Evolutionary conservation across 2,888 invertebrate species (phyloP).

Genomic region (Brachypalpus laphriformis): DNA sequence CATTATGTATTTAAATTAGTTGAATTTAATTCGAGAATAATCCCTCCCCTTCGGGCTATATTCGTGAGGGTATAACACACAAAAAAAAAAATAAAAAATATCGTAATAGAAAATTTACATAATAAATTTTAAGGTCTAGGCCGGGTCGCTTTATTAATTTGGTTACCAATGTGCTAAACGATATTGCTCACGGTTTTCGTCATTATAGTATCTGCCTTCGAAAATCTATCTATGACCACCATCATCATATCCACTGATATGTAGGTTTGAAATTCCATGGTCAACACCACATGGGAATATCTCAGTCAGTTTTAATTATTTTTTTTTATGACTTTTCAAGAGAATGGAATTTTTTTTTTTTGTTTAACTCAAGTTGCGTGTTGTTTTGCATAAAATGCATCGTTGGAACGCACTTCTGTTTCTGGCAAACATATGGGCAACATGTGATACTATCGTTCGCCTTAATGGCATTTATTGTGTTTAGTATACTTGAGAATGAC

Average conservation of each 20-base stretch:
- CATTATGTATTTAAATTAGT: conserved; percentile 56
- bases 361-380: conserved; percentile 5
- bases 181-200: conserved; percentile 29
- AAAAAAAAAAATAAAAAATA: neutral
- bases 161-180: conserved; percentile 56
- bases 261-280: conserved; percentile 20
- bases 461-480: conserved; percentile 43
- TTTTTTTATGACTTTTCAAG: conserved; percentile 11
- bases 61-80: conserved; percentile 10
- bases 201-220: neutral
- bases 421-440: conserved; percentile 68
- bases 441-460: conserved; percentile 36
- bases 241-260: neutral
- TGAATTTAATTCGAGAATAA: conserved; percentile 42
- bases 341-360: conserved; percentile 11
- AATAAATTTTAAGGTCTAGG: conserved; percentile 73
- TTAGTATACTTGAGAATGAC: conserved; percentile 39
- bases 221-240: conserved; percentile 23
- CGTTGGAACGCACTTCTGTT: conserved; percentile 34
- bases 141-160: conserved; percentile 56
- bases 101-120: conserved; percentile 51
- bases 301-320: neutral
- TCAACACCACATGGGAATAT: conserved; percentile 47
- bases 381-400: conserved; percentile 57
- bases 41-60: neutral